Percentiles rank a stretch among this genome's conserved stretches.
Evolutionary conservation across 2,113 vertebrate genomes (phyloP).

Genomic region (Scomber colias): DNA sequence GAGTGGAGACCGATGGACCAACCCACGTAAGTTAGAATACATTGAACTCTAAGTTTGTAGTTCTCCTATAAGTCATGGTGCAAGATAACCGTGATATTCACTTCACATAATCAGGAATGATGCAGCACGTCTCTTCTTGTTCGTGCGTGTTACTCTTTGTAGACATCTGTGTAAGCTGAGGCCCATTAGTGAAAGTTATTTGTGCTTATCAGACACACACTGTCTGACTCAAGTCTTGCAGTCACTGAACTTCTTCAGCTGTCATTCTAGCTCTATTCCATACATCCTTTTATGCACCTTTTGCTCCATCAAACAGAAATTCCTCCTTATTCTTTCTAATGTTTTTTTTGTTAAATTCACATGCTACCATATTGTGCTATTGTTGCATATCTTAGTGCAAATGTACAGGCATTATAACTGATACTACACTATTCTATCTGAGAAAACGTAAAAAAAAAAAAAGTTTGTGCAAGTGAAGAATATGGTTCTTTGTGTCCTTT

Average conservation of each 20-base stretch:
- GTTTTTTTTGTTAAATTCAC: no score
- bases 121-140: conserved; percentile 34
- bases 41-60: neutral
- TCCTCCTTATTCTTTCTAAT: no score
- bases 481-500: no score
- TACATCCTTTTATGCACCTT: no score
- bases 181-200: conserved; percentile 23
- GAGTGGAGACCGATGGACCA: conserved; percentile 89
- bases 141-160: neutral
- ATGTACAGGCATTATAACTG: no score
- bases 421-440: no score
- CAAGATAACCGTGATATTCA: neutral
- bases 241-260: neutral
- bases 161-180: conserved; percentile 13
- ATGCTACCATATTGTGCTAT: no score
- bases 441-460: no score
- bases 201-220: neutral
- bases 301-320: no score
- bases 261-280: neutral
- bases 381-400: no score
- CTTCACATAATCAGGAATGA: conserved; percentile 26
- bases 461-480: no score
- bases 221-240: conserved; percentile 9
- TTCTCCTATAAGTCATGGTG: neutral
- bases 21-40: conserved; percentile 85